Evolutionary conservation across 2,113 vertebrate genomes (phyloP), one percentile per base, ranked within the genome.

Genomic region (Seriola dumerili): DNA sequence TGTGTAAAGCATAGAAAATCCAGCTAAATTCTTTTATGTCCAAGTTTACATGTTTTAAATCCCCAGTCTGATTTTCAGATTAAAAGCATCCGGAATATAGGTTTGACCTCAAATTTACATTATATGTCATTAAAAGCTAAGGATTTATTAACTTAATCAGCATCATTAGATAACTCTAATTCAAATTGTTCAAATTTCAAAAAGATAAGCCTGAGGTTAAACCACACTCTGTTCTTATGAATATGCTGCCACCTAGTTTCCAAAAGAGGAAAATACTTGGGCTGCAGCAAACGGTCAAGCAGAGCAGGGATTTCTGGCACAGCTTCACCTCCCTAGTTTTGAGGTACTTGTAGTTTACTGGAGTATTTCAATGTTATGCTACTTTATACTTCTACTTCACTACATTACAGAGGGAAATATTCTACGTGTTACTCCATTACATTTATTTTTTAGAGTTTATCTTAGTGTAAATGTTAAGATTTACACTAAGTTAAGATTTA

Each of bases 231-330:
- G 61, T n/a, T 67, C 8, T 3, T 73, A 3, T 78, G 74, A 34
- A 69, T 71, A 1, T 87, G 76, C 83, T 86, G 79, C 85, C 92
- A 84, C 61, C 85, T 88, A 74, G 87, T 81, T 68, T 11, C 74
- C 73, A 84, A 1, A 50, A 10, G 3, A 23, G 14, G 11, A 8
- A 71, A 81, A 40, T 76, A 54, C 77, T 3, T 8, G 5, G 3
- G 14, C 25, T 55, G 17, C 9, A 25, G 16, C 13, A 70, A 25
- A 14, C 2, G 7, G 16, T 46, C 0, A 42, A 11, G 10, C 10
- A 42, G 8, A 61, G 38, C 2, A 42, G 13, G 6, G 14, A 9
- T 29, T 21, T 76, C 9, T 14, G 36, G 23, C 54, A 36, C 7
- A 12, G 19, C 32, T 19, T 62, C 59, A 63, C 19, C 61, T 3